Evolutionary conservation across 2,888 invertebrate species (phyloP), one percentile per base, ranked within the genome.

Genomic region (Tryphoninae sp.): DNA sequence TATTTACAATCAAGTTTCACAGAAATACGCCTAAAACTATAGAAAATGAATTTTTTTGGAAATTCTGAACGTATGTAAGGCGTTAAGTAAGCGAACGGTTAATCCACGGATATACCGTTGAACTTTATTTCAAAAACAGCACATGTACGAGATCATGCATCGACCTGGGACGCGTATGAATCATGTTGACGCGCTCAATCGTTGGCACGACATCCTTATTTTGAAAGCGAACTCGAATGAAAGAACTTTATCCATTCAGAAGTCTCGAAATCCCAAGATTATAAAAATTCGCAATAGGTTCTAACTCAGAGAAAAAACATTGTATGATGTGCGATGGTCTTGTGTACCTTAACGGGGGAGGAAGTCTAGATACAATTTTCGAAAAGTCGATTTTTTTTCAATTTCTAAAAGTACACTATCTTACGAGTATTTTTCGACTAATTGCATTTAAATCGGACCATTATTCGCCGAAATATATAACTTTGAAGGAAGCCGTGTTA

Each of bases 71-170:
- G n/a, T n/a, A n/a, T n/a, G n/a, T n/a, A n/a, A n/a, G n/a, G n/a
- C n/a, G n/a, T n/a, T n/a, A n/a, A n/a, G n/a, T n/a, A n/a, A n/a
- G n/a, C n/a, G n/a, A n/a, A n/a, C n/a, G n/a, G n/a, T n/a, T n/a
- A n/a, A n/a, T 69, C 83, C 82, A 2, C 75, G 84, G 40, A 86
- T 85, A 2, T 80, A 83, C 0, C 78, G 84, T 2, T 86, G 86
- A 83, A 81, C 76, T 0, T 42, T 85, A 59, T 74, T 83, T 22
- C n/a, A 86, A 9, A 65, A 86, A 33, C 45, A 77, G 8, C 85
- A 81, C 16, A 83, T 85, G 64, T 86, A 81, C 16, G 62, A 76
- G 0, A 62, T 84, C 19, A 19, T 19, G 19, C 19, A 19, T 19
- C 19, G 19, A 19, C 19, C 0, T 19, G 19, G 19, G 19, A 11